phyloP scores from a whole-genome alignment of 2,888 invertebrate species.

The Alviniconcha strummeri region DNA sequence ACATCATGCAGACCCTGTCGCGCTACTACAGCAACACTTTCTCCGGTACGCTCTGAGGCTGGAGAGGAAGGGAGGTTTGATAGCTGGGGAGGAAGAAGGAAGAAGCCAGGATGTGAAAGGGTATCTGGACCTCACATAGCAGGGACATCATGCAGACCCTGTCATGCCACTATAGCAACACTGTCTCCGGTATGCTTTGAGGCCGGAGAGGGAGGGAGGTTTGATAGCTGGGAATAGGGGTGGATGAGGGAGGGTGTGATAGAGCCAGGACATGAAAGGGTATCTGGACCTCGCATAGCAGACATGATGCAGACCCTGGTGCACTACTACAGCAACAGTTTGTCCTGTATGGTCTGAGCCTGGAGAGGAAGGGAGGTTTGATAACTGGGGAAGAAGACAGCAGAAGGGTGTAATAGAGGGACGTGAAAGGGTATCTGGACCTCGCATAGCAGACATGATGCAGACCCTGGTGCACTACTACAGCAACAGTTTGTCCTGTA shows the following conservation, averaged over 20 bases:
- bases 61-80: background rate
- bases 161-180: constrained; percentile 97
- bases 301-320: constrained; percentile 97
- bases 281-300: constrained; percentile 78
- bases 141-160: constrained; percentile 99
- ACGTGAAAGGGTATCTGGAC: constrained; percentile 80
- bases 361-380: background rate
- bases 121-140: constrained; percentile 87
- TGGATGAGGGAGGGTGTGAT: too few species aligned
- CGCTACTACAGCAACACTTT: constrained; percentile 98
- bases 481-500: constrained; percentile 81
- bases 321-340: constrained; percentile 89
- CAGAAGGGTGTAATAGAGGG: too few species aligned
- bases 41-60: constrained; percentile 73
- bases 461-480: constrained; percentile 96
- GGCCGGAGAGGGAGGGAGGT: background rate
- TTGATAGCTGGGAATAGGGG: too few species aligned
- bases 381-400: too few species aligned
- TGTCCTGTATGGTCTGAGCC: constrained; percentile 77
- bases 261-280: too few species aligned
- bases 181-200: constrained; percentile 80
- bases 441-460: constrained; percentile 98
- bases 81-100: background rate
- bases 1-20: constrained; percentile 98
- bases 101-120: too few species aligned